Conservation (phyloP, 92 coral and sea anemone species). For the Pocillopora meandrina region DNA sequence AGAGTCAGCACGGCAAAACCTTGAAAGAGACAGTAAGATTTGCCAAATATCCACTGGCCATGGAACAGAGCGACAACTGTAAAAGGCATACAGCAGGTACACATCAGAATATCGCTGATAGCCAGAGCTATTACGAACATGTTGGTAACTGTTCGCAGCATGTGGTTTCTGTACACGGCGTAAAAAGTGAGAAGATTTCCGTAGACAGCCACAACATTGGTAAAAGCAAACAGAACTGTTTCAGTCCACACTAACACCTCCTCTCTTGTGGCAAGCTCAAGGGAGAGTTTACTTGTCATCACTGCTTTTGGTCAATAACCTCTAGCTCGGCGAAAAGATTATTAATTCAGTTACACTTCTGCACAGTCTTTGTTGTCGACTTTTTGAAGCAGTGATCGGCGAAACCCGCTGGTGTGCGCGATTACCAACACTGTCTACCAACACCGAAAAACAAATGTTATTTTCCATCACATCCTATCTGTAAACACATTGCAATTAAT, state of each 20-base stretch:
- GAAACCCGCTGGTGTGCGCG: too few relatives aligned
- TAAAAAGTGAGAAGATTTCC: not conserved
- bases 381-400: too few relatives aligned
- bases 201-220: not conserved
- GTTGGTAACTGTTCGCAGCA: constrained; percentile 58
- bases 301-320: too few relatives aligned
- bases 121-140: constrained; percentile 65
- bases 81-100: constrained; percentile 63
- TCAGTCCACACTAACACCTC: not conserved
- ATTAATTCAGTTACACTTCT: too few relatives aligned
- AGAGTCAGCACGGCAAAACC: constrained; percentile 27
- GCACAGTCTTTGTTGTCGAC: too few relatives aligned
- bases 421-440: too few relatives aligned
- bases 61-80: constrained; percentile 45
- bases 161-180: constrained; percentile 47
- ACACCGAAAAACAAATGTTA: too few relatives aligned
- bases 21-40: constrained; percentile 48
- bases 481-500: too few relatives aligned
- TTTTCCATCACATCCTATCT: too few relatives aligned
- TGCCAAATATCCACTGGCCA: constrained; percentile 47
- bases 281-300: too few relatives aligned
- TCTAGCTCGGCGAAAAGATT: too few relatives aligned
- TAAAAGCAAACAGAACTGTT: not conserved
- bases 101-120: constrained; percentile 64
- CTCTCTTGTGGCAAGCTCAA: not conserved